phyloP scores from a whole-genome alignment of 1,140 invertebrate species.

The Danaus melanippus region DNA sequence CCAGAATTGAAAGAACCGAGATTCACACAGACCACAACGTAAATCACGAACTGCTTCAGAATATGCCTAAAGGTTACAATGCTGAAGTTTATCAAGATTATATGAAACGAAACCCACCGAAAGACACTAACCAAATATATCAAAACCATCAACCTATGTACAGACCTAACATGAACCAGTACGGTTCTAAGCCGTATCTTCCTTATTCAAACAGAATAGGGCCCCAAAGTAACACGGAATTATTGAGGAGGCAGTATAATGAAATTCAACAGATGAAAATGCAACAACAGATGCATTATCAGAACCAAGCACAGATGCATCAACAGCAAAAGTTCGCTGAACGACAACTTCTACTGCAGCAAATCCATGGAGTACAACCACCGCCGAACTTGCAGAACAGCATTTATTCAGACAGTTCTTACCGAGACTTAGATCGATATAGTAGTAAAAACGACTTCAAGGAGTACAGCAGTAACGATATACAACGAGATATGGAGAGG shows the following conservation, averaged over 20 bases:
- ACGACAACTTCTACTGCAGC: slow-evolving; percentile 70
- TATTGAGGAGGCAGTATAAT: slow-evolving; percentile 73
- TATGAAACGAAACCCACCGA: slow-evolving; percentile 70
- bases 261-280: slow-evolving; percentile 76
- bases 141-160: slow-evolving; percentile 70
- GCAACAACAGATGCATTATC: slow-evolving; percentile 74
- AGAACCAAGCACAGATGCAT: slow-evolving; percentile 74
- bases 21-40: slow-evolving; percentile 58
- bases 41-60: slow-evolving; percentile 55
- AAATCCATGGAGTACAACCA: slow-evolving; percentile 68
- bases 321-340: slow-evolving; percentile 76
- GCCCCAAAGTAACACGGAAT: slow-evolving; percentile 70
- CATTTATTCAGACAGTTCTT: slow-evolving; percentile 60
- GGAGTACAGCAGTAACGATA: slow-evolving; percentile 47
- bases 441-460: slow-evolving; percentile 65
- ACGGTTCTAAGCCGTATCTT: slow-evolving; percentile 62
- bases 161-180: slow-evolving; percentile 61
- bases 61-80: slow-evolving; percentile 68
- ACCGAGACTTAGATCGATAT: slow-evolving; percentile 60
- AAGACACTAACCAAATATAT: slow-evolving; percentile 71
- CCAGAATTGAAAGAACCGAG: slow-evolving; percentile 48
- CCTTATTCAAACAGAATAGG: slow-evolving; percentile 68
- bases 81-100: slow-evolving; percentile 70
- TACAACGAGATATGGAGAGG: slow-evolving; percentile 50
- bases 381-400: slow-evolving; percentile 66